Conservation (phyloP, 2,113 vertebrate species). For the Atractosteus spatula region DNA sequence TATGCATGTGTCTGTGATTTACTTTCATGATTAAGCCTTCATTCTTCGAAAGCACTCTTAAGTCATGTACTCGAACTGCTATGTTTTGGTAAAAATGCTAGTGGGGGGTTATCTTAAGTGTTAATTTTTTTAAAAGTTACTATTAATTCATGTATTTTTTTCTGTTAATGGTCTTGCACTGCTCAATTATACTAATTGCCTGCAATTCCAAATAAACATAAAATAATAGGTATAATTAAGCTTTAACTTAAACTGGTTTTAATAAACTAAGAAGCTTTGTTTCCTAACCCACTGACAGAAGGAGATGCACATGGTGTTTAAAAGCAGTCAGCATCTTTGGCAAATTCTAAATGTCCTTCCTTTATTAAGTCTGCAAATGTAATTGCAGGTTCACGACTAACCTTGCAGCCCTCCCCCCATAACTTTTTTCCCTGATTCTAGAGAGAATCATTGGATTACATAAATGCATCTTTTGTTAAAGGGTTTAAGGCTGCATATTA, state of each 20-base stretch:
- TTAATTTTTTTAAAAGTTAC: slow-evolving; percentile 4
- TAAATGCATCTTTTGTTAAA: too few species aligned
- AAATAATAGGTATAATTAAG: slow-evolving; percentile 6
- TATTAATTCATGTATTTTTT: slow-evolving; percentile 9
- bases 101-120: slow-evolving; percentile 42
- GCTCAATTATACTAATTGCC: slow-evolving; percentile 7
- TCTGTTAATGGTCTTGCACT: not conserved
- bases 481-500: too few species aligned
- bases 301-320: not conserved
- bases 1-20: too few species aligned
- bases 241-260: not conserved
- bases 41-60: too few species aligned
- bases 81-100: too few species aligned
- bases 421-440: too few species aligned
- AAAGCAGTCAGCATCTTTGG: not conserved
- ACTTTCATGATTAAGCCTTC: too few species aligned
- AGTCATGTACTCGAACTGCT: too few species aligned
- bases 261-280: not conserved
- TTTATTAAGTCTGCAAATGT: slow-evolving; percentile 9
- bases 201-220: slow-evolving; percentile 13
- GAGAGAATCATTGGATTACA: too few species aligned
- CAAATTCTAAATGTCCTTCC: not conserved
- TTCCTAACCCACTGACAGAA: not conserved
- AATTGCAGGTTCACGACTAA: not conserved
- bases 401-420: too few species aligned